These are phyloP conservation scores for Rotaria macrura DNA, from an alignment of 2,888 invertebrate species.

Conservation along the genomic window DNA sequence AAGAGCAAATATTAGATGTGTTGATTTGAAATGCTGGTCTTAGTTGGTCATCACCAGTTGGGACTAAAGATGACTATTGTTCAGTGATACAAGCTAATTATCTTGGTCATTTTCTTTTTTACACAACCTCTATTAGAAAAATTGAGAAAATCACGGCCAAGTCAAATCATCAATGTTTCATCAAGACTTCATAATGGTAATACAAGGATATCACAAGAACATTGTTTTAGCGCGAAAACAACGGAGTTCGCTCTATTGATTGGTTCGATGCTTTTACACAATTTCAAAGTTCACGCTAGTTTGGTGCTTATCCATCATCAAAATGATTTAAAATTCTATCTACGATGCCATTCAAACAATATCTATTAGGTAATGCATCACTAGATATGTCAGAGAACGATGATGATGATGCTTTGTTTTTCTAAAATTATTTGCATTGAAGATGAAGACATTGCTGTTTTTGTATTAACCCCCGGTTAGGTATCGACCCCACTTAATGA, in stretches of 20 bases:
- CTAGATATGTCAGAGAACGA: neutral
- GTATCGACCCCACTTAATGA: neutral
- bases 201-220: too few species aligned
- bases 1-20: neutral
- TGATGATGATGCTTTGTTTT: too few species aligned
- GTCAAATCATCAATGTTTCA: slow-evolving; percentile 44
- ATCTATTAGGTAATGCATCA: neutral
- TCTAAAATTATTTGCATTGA: neutral
- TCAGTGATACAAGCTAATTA: slow-evolving; percentile 40
- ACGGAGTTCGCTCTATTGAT: neutral
- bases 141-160: slow-evolving; percentile 42
- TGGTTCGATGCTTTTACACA: neutral
- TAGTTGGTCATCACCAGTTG: neutral
- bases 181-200: slow-evolving; percentile 38
- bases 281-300: too few species aligned
- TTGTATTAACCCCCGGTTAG: neutral
- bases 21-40: neutral
- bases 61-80: neutral
- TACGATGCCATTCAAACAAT: neutral
- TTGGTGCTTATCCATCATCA: neutral
- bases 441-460: neutral
- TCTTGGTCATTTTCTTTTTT: slow-evolving; percentile 34
- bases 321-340: neutral
- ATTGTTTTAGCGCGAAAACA: too few species aligned
- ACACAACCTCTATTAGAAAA: slow-evolving; percentile 44